Evolutionary conservation across 2,113 vertebrate genomes (phyloP).

Genomic region (Naja naja): DNA sequence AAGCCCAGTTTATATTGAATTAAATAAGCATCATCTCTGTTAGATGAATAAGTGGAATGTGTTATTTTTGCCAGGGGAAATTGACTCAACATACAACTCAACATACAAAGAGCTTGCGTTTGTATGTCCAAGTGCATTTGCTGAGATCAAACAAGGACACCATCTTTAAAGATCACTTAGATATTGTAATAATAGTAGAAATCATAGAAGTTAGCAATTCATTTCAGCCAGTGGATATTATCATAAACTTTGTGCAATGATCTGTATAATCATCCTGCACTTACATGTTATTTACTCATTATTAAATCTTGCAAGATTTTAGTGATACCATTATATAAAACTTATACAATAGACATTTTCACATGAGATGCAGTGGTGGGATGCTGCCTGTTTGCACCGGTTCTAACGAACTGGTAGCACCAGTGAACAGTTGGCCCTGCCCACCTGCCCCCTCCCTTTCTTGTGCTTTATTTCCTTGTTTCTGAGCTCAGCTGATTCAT

Average conservation of each 20-base stretch:
- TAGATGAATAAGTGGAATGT: constrained; percentile 62
- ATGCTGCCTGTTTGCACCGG: too few relatives aligned
- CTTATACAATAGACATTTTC: not conserved
- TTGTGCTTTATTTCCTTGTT: too few relatives aligned
- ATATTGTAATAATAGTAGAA: not conserved
- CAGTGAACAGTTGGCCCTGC: too few relatives aligned
- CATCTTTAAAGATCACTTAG: not conserved
- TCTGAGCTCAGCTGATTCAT: too few relatives aligned
- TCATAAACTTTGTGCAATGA: not conserved
- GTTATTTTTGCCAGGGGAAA: constrained; percentile 2
- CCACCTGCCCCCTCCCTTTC: too few relatives aligned
- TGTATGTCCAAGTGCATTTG: not conserved
- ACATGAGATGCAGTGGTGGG: not conserved
- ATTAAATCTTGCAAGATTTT: not conserved
- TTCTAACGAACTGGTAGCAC: too few relatives aligned
- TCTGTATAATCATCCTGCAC: not conserved
- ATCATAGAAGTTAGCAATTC: not conserved
- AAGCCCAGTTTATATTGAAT: constrained; percentile 67
- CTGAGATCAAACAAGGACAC: not conserved
- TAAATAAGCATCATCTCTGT: constrained; percentile 64
- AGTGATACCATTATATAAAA: not conserved
- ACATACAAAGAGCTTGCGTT: not conserved
- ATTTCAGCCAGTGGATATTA: not conserved
- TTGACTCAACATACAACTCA: not conserved
- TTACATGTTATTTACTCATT: not conserved